These are phyloP conservation scores for Drosophila sproati DNA, from an alignment of 1,140 invertebrate genomes.

Conservation along the genomic window DNA sequence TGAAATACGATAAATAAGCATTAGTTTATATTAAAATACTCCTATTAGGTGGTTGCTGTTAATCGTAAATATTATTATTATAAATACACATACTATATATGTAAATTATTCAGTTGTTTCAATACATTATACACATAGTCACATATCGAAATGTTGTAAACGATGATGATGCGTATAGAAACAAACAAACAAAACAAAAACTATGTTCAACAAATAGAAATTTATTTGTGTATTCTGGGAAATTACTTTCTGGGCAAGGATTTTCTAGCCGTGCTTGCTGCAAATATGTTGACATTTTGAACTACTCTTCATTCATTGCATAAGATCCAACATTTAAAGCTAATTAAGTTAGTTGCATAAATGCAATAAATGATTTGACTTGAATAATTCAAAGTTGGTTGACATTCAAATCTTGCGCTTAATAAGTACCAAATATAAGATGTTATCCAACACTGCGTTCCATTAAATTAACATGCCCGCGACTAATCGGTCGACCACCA, in stretches of 20 bases:
- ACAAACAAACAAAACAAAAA: constrained; percentile 33
- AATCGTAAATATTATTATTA: constrained; percentile 31
- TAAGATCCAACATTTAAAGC: too few species aligned
- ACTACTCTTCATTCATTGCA: too few species aligned
- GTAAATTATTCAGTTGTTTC: constrained; percentile 47
- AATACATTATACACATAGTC: constrained; percentile 28
- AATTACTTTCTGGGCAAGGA: too few species aligned
- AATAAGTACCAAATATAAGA: neutral
- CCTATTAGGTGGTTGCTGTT: constrained; percentile 57
- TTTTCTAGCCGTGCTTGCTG: too few species aligned
- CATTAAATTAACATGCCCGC: neutral
- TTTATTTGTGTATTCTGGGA: too few species aligned
- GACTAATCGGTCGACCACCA: constrained; percentile 19
- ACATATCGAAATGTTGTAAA: constrained; percentile 50
- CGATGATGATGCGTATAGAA: constrained; percentile 24
- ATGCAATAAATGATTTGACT: neutral
- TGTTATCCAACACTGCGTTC: constrained; percentile 1
- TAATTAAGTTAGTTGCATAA: too few species aligned
- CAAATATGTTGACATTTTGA: too few species aligned
- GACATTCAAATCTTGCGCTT: neutral
- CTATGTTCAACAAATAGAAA: neutral
- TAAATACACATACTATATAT: constrained; percentile 13
- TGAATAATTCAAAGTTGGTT: neutral
- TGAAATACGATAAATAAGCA: constrained; percentile 11
- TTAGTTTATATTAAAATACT: constrained; percentile 49